phyloP scores from a whole-genome alignment of 2,888 invertebrate genomes.

The Mimumesa dahlbomi region DNA sequence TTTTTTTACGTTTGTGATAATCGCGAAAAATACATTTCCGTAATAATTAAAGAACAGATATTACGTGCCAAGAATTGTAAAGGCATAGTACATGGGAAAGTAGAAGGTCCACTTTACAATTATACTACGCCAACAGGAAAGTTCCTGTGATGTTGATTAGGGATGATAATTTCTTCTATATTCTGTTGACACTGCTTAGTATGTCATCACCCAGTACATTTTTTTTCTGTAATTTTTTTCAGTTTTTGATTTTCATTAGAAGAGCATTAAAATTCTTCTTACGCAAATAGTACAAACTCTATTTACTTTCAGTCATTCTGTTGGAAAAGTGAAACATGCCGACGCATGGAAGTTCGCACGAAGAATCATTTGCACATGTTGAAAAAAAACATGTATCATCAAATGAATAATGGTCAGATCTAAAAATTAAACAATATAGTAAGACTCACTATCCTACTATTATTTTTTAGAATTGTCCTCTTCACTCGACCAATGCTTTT shows the following conservation, averaged over 20 bases:
- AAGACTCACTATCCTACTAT: constrained; percentile 57
- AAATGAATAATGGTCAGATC: constrained; percentile 43
- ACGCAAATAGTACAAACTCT: constrained; percentile 49
- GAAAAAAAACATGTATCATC: constrained; percentile 45
- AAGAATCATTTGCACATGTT: constrained; percentile 42
- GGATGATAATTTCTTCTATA: constrained; percentile 28
- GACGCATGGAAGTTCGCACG: constrained; percentile 37
- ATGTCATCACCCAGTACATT: constrained; percentile 17
- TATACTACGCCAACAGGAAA: constrained; percentile 32
- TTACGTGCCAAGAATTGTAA: constrained; percentile 29
- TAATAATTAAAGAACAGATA: constrained; percentile 29
- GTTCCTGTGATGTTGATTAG: constrained; percentile 12
- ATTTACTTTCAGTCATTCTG: constrained; percentile 54
- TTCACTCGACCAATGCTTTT: constrained; percentile 84
- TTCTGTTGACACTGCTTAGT: constrained; percentile 17
- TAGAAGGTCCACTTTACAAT: constrained; percentile 32
- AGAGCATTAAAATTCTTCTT: constrained; percentile 28
- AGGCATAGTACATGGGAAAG: constrained; percentile 43
- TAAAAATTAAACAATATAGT: constrained; percentile 39
- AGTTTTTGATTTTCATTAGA: constrained; percentile 33
- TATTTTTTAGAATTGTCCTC: constrained; percentile 80
- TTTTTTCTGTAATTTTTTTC: constrained; percentile 2
- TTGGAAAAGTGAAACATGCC: constrained; percentile 43
- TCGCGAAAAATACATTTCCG: constrained; percentile 32
- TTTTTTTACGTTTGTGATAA: constrained; percentile 27